Percentiles rank a stretch among this genome's conserved stretches.
These are phyloP conservation scores for Pachydiplax longipennis DNA, from an alignment of 2,888 invertebrate genomes.

Conservation along the genomic window DNA sequence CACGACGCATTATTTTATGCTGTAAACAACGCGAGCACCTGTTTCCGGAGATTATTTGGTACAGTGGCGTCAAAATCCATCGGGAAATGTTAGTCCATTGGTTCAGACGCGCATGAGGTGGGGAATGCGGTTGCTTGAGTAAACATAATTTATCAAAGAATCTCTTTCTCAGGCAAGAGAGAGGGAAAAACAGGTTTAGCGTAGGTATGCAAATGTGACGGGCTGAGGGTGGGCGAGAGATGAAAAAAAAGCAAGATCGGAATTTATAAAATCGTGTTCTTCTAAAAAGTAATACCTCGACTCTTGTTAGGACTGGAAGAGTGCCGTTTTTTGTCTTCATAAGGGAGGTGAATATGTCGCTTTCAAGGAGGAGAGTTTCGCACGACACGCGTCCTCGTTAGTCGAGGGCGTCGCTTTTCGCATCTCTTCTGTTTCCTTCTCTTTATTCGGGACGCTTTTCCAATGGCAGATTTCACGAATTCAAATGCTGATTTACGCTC, in stretches of 20 bases:
- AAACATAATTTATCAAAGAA: conserved; percentile 1
- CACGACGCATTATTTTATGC: too few relatives aligned
- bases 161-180: neutral
- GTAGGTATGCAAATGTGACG: neutral
- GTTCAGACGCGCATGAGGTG: neutral
- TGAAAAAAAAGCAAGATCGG: neutral
- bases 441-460: too few relatives aligned
- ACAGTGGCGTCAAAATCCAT: neutral
- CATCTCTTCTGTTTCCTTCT: too few relatives aligned
- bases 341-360: neutral
- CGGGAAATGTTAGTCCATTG: neutral
- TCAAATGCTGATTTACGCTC: too few relatives aligned
- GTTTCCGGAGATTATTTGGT: neutral
- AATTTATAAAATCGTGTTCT: neutral
- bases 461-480: too few relatives aligned
- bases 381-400: neutral
- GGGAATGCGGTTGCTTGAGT: neutral
- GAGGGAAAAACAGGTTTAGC: neutral
- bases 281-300: neutral
- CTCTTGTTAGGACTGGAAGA: neutral
- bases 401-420: neutral
- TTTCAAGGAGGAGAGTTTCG: neutral
- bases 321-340: neutral
- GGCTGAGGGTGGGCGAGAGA: neutral
- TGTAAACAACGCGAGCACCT: too few relatives aligned